Evolutionary conservation across 2,888 invertebrate genomes (phyloP).

Genomic region (Masnerella sp.): DNA sequence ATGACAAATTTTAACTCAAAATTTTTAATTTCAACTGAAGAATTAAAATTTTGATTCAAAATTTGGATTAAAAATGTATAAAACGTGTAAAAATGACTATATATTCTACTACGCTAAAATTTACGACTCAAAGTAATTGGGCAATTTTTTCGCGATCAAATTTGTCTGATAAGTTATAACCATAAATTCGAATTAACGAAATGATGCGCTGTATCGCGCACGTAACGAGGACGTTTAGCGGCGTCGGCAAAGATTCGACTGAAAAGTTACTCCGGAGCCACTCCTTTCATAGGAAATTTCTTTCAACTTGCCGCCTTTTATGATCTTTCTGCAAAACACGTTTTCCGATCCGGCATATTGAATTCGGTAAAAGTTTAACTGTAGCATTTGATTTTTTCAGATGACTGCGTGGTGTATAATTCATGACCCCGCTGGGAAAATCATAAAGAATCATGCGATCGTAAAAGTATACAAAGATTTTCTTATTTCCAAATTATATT

Average conservation of each 20-base stretch:
- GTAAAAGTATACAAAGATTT: conserved; percentile 33
- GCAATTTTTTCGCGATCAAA: conserved; percentile 20
- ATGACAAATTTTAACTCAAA: too few species aligned
- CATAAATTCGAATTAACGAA: conserved; percentile 40
- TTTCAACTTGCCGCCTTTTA: conserved; percentile 76
- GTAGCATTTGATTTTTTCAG: conserved; percentile 36
- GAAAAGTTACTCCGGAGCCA: conserved; percentile 70
- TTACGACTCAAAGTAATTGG: neutral
- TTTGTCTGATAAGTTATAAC: conserved; percentile 35
- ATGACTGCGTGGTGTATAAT: conserved; percentile 17
- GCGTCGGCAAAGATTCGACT: conserved; percentile 70
- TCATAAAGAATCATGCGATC: conserved; percentile 47
- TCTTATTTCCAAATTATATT: conserved; percentile 15
- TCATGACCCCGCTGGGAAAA: conserved; percentile 35
- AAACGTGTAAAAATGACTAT: too few species aligned
- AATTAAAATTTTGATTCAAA: too few species aligned
- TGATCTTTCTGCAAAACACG: conserved; percentile 62
- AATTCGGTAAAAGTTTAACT: conserved; percentile 49
- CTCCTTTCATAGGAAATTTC: conserved; percentile 75
- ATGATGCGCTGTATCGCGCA: conserved; percentile 30
- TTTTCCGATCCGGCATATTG: conserved; percentile 46
- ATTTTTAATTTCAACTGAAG: too few species aligned
- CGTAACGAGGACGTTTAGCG: conserved; percentile 40
- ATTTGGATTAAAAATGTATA: too few species aligned
- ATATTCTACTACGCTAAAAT: neutral